Percentiles rank a stretch among this genome's conserved stretches.
phyloP scores from a whole-genome alignment of 2,888 invertebrate species.

The Calephelis perditalis region DNA sequence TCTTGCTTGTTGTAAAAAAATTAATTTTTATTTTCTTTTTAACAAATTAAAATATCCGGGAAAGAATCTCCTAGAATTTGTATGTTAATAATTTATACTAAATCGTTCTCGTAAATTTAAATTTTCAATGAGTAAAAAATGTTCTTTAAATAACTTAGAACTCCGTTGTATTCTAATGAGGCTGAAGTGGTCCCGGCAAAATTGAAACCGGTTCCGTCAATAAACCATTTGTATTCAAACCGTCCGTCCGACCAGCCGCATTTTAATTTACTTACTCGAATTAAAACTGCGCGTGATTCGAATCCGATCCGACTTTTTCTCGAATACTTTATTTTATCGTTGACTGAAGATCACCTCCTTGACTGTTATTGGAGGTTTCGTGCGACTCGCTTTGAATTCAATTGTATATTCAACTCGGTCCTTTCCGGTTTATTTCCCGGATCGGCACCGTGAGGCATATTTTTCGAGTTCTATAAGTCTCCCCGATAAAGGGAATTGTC shows the following conservation, averaged over 20 bases:
- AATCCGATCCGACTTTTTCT: slow-evolving; percentile 56
- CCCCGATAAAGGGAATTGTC: slow-evolving; percentile 47
- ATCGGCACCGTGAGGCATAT: slow-evolving; percentile 41
- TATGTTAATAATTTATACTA: no score
- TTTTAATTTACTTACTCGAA: slow-evolving; percentile 77
- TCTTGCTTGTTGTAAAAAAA: no score
- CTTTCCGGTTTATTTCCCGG: slow-evolving; percentile 39
- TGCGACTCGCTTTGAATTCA: slow-evolving; percentile 38
- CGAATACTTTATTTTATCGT: slow-evolving; percentile 67
- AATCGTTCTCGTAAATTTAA: no score
- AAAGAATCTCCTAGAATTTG: no score
- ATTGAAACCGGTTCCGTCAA: slow-evolving; percentile 61
- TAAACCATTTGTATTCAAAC: slow-evolving; percentile 75
- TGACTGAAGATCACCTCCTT: slow-evolving; percentile 56
- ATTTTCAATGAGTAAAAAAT: slow-evolving; percentile 50
- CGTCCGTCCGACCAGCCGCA: slow-evolving; percentile 55
- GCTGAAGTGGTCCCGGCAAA: slow-evolving; percentile 44
- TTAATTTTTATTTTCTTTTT: no score
- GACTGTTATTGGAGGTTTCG: slow-evolving; percentile 46
- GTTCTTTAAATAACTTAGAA: slow-evolving; percentile 55
- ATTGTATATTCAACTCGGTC: slow-evolving; percentile 40
- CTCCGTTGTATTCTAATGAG: slow-evolving; percentile 55
- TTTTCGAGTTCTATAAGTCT: slow-evolving; percentile 52
- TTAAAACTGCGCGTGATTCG: slow-evolving; percentile 74
- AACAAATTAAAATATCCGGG: no score